Evolutionary conservation across 2,113 vertebrate species (phyloP), one percentile per base, ranked within the genome.

Genomic region (Lepisosteus osseus): DNA sequence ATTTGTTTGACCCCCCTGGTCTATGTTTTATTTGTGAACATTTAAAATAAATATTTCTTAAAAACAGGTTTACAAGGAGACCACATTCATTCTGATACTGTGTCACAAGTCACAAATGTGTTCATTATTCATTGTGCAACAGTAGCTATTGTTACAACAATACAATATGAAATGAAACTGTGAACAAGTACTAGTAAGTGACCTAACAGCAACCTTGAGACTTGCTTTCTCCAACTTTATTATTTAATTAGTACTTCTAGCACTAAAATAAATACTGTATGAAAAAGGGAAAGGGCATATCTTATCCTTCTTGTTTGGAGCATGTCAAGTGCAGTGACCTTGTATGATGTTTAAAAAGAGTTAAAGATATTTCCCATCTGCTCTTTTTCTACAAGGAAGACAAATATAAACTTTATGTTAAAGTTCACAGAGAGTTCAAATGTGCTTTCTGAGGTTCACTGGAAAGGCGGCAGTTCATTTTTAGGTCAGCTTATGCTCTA

Each of bases 351-450:
- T 86, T 88, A 76, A 87, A 83, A 85, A 86, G 90, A 54, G 61
- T 17, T 92, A 78, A 88, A 78, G 65, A 72, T 75, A 76, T 86
- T 90, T 88, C 81, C 90, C 88, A 92, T 91, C 87, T 91, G 90
- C 82, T 88, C 69, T 82, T 83, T 90, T 90, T 91, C 90, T 85
- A 84, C 74, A 54, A 81, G 75, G 70, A 80, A 9, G 74, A 79
- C 79, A 87, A 84, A 86, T 76, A 81, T 72, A 83, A 90, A 91
- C 90, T 92, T 91, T 88, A 92, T 87, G 82, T 74, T 80, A 83
- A 89, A 89, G 94, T 93, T 94, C 92, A 89, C 14, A 66, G 55
- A 72, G 78, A 91, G 92, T 92, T 89, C 83, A 93, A 86, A 76
- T 80, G 80, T 86, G 84, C 87, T 83, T 79, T 85, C 87, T 86